Conservation (phyloP, 2,888 invertebrate species). For the Hermaeophaga mercurialis region DNA sequence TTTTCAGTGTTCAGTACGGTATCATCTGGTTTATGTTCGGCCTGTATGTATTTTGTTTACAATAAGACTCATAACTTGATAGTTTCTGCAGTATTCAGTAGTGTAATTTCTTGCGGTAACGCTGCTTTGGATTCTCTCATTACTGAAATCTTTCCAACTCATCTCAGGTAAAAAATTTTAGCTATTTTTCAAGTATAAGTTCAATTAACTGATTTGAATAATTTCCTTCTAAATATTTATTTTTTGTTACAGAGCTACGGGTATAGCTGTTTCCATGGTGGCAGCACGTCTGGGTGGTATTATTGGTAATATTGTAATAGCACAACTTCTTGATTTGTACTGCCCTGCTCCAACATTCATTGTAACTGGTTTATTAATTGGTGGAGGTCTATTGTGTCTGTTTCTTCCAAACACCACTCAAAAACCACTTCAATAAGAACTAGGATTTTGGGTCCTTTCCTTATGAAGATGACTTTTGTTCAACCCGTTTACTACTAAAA, state of each 20-base stretch:
- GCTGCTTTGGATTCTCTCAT: conserved; percentile 90
- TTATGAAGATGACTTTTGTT: conserved; percentile 12
- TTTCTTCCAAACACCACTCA: conserved; percentile 89
- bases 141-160: conserved; percentile 92
- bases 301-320: conserved; percentile 86
- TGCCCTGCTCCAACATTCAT: conserved; percentile 93
- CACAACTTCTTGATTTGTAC: conserved; percentile 82
- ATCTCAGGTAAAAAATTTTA: conserved; percentile 68
- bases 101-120: conserved; percentile 87
- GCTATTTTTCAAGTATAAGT: too few species aligned
- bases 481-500: conserved; percentile 13
- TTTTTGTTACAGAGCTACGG: conserved; percentile 72
- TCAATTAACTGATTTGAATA: too few species aligned
- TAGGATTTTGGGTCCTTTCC: conserved; percentile 2
- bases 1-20: conserved; percentile 81
- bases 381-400: conserved; percentile 87
- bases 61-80: conserved; percentile 82
- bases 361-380: conserved; percentile 81
- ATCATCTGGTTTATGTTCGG: conserved; percentile 82
- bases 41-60: conserved; percentile 83
- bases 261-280: conserved; percentile 89
- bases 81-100: conserved; percentile 84
- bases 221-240: too few species aligned
- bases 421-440: conserved; percentile 65
- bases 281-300: conserved; percentile 90